Conservation (phyloP, 2,797 vertebrate genomes). For the Perodicticus potto region DNA sequence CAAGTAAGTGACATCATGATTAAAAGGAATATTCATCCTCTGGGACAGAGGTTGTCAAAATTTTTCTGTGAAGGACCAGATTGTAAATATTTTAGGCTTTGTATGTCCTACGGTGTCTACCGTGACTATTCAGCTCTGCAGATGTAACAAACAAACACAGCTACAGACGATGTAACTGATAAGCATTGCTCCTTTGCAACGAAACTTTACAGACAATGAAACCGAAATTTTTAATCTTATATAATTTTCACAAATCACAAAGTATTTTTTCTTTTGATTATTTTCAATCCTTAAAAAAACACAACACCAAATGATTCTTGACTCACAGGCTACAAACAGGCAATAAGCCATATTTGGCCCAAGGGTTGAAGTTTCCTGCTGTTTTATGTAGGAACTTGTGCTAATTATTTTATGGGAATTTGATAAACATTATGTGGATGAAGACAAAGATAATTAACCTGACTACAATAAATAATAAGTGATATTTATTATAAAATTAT, state of each 20-base stretch:
- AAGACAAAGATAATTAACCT: not conserved
- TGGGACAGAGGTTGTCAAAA: not conserved
- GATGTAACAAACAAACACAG: not conserved
- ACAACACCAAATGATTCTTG: not conserved
- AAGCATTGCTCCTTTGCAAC: not conserved
- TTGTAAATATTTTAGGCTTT: not conserved
- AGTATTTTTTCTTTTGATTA: not conserved
- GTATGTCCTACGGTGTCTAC: not conserved
- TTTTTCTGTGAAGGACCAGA: not conserved
- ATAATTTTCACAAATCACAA: not conserved
- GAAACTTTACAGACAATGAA: not conserved
- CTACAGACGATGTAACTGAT: rapidly evolving
- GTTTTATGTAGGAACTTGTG: not conserved
- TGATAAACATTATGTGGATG: not conserved
- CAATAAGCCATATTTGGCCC: not conserved
- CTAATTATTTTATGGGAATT: not conserved
- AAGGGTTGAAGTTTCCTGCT: not conserved
- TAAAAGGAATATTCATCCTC: slow-evolving; percentile 57
- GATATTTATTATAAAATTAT: no score
- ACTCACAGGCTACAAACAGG: not conserved
- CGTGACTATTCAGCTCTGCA: not conserved
- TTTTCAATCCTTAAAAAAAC: slow-evolving; percentile 25
- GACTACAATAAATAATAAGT: not conserved
- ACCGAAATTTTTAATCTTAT: not conserved
- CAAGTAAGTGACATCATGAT: slow-evolving; percentile 30